Evolutionary conservation across 2,113 vertebrate genomes (phyloP), one percentile per base, ranked within the genome.

Genomic region (Tachysurus vachellii): DNA sequence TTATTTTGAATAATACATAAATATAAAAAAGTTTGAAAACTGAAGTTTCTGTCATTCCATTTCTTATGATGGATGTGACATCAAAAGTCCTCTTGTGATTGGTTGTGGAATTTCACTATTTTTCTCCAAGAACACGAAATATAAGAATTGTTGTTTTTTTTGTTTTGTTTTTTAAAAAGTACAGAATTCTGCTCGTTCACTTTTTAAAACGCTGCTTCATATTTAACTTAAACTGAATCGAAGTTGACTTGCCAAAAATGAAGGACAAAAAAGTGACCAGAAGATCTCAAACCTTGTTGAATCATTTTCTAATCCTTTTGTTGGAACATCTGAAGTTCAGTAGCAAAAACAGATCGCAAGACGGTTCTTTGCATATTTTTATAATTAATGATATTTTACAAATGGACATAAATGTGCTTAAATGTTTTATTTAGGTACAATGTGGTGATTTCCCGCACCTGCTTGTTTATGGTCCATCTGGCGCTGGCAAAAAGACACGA

Each of bases 401-500:
- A 26, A 75, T 50, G 42, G 1, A 16, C 8, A 50, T 57, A 23
- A 59, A 16, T 3, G 42, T 57, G n/a, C 6, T 70, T 36, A 31
- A 61, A 6, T 9, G 28, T 87, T 61, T 57, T 26, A 87, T 90
- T 62, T 86, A 99, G 98, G 98, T 99, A 62, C 98, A 99, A 0
- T 96, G 96, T 93, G 98, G 98, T 0, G 98, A 99, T 89, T 99
- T 99, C 83, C 98, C 98, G 36, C 98, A 99, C 90, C 88, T 99
- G 2, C 90, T 99, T 93, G 96, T 99, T 17, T 99, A 98, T 88
- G 98, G 98, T 26, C 98, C 98, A 0, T 98, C 98, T 1, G 98
- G 98, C 19, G 97, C 97, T 26, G 98, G 98, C 54, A 99, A 99
- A 93, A 99, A 99, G 94, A 99, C 98, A 1, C 96, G 98, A 89